A percentile compares a stretch with the other conserved stretches of the same genome.
phyloP scores from a whole-genome alignment of 2,888 invertebrate genomes.

The Hoplodrina ambigua region DNA sequence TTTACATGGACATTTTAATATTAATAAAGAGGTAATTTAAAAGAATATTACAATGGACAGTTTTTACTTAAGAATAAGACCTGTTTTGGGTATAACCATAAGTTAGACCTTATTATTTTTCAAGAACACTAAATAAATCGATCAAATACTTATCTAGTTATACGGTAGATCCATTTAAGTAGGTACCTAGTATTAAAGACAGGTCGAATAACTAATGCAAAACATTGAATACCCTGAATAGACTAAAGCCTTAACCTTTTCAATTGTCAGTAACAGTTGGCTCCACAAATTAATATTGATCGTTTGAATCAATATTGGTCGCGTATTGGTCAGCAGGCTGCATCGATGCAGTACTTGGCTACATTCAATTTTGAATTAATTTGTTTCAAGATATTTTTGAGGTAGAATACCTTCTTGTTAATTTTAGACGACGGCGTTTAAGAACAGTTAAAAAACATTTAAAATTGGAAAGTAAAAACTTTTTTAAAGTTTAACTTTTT shows the following conservation, averaged over 20 bases:
- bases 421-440: too few relatives aligned
- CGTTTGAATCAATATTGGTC: constrained; percentile 38
- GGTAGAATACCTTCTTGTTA: too few relatives aligned
- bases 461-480: too few relatives aligned
- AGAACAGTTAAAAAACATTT: too few relatives aligned
- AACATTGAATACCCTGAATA: constrained; percentile 6
- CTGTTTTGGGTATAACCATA: too few relatives aligned
- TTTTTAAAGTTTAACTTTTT: too few relatives aligned
- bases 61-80: not conserved
- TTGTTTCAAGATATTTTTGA: not conserved
- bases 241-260: constrained; percentile 26
- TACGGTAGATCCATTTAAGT: not conserved
- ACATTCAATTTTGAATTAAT: not conserved
- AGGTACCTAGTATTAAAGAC: not conserved
- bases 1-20: not conserved
- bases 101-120: too few relatives aligned
- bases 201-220: not conserved
- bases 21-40: not conserved
- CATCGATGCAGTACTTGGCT: constrained; percentile 1
- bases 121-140: too few relatives aligned
- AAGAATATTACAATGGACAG: not conserved
- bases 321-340: constrained; percentile 10
- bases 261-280: constrained; percentile 28
- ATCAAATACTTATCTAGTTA: not conserved
- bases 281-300: constrained; percentile 52